Evolutionary conservation across 2,797 vertebrate genomes (phyloP).

Genomic region (Aythya fuligula): DNA sequence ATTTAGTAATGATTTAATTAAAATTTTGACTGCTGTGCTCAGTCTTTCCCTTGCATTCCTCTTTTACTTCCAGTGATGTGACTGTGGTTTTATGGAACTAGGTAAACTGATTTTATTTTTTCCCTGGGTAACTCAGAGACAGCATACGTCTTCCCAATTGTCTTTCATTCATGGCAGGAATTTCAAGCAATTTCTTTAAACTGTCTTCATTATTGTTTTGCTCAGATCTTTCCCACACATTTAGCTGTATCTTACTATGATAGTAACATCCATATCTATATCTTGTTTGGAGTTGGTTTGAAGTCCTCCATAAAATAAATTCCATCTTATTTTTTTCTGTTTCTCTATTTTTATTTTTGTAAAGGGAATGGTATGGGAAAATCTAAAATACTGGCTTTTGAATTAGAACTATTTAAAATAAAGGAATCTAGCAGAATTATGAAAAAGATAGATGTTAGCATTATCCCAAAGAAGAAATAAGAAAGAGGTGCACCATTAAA

Average conservation of each 20-base stretch:
- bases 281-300: neutral
- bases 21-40: neutral
- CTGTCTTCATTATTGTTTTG: neutral
- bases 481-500: neutral
- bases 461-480: neutral
- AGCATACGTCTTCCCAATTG: accelerated
- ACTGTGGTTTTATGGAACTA: neutral
- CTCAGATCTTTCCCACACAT: neutral
- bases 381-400: neutral
- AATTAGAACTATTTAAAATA: neutral
- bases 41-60: neutral
- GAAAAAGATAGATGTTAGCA: neutral
- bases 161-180: neutral
- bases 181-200: neutral
- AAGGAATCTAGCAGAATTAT: neutral
- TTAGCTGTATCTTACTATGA: neutral
- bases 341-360: neutral
- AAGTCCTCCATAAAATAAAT: neutral
- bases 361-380: neutral
- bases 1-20: neutral
- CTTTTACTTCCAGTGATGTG: neutral
- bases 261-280: neutral
- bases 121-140: neutral
- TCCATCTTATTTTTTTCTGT: neutral
- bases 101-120: neutral